Percentiles rank a stretch among this genome's conserved stretches.
Evolutionary conservation across 2,797 vertebrate species (phyloP).

Genomic region (Chrosomus eos): DNA sequence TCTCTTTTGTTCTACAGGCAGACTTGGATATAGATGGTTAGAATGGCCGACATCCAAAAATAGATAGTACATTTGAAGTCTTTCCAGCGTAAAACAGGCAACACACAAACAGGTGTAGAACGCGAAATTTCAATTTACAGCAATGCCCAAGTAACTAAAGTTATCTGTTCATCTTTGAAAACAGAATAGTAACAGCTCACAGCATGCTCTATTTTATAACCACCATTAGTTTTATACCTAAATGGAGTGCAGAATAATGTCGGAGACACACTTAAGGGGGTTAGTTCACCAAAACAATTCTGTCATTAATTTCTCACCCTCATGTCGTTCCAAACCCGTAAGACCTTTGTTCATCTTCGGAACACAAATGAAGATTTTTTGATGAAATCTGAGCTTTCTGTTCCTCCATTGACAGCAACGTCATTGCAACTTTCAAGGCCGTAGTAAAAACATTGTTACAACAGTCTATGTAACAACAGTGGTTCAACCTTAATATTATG

Average conservation of each 20-base stretch:
- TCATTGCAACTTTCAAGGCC: too few species aligned
- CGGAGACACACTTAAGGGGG: too few species aligned
- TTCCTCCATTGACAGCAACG: too few species aligned
- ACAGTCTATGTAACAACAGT: too few species aligned
- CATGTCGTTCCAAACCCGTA: too few species aligned
- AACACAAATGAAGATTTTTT: too few species aligned
- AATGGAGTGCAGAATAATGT: neutral
- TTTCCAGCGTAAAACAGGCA: slow-evolving; percentile 3
- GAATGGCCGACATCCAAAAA: slow-evolving; percentile 20
- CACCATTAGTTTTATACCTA: neutral
- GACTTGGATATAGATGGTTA: slow-evolving; percentile 58
- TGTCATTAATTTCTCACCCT: too few species aligned
- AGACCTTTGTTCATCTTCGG: too few species aligned
- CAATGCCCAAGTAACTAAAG: neutral
- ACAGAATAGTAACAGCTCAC: neutral
- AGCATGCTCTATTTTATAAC: neutral
- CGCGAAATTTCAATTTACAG: neutral
- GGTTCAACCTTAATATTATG: too few species aligned
- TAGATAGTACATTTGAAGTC: neutral
- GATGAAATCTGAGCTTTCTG: too few species aligned
- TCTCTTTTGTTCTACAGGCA: slow-evolving; percentile 76
- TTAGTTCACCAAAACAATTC: too few species aligned
- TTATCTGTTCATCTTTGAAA: neutral
- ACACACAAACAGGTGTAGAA: slow-evolving; percentile 12
- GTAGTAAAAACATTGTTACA: too few species aligned